Conservation (phyloP, 2,797 vertebrate species). For the Heterohyrax brucei region DNA sequence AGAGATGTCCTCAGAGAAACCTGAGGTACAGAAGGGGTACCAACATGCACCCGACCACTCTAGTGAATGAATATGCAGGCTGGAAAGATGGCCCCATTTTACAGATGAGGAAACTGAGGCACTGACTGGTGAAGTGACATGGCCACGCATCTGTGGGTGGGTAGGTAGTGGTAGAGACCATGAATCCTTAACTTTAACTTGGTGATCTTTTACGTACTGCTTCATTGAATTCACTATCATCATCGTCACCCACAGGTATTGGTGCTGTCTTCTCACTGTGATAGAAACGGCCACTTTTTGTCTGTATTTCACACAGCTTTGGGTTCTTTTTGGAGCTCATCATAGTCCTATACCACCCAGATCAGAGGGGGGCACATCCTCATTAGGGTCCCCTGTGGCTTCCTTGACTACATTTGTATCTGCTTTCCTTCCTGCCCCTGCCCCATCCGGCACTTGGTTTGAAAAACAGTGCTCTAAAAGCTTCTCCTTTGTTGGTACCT, state of each 20-base stretch:
- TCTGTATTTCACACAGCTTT: background rate
- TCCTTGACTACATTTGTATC: background rate
- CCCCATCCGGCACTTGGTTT: background rate
- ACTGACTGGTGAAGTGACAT: background rate
- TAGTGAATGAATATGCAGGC: background rate
- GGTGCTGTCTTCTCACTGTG: background rate
- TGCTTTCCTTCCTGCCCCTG: background rate
- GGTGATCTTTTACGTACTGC: background rate
- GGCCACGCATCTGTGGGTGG: background rate
- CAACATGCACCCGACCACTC: no score
- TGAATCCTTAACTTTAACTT: background rate
- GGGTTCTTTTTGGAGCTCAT: background rate
- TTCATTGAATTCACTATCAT: background rate
- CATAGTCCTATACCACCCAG: background rate
- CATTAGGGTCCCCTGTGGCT: rapidly evolving
- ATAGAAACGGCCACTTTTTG: background rate
- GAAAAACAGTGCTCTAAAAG: background rate
- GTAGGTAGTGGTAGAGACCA: background rate
- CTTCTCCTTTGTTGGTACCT: background rate
- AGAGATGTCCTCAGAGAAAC: background rate
- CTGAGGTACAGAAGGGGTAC: background rate
- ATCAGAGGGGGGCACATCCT: background rate
- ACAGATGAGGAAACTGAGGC: slow-evolving; percentile 5
- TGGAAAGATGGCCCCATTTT: background rate
- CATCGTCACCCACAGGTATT: background rate